Conservation (phyloP, 2,113 vertebrate species). For the Mesembrinibis cayennensis region DNA sequence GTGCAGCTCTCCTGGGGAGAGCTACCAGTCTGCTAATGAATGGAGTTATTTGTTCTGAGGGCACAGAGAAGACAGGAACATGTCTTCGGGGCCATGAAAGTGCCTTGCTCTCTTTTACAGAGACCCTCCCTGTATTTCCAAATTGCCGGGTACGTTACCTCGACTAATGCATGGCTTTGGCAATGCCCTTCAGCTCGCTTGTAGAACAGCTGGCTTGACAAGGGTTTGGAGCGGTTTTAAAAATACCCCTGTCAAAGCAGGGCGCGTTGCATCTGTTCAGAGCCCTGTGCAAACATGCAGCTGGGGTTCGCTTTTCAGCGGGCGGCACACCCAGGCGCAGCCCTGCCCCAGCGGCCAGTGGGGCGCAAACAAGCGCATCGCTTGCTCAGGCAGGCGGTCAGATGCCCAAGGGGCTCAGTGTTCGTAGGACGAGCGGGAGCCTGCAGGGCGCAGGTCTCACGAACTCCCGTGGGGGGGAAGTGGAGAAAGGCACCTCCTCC, state of each 20-base stretch:
- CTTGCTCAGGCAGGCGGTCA: neutral
- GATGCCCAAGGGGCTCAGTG: neutral
- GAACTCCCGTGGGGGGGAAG: fast-evolving
- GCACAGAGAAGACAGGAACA: neutral
- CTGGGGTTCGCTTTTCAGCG: neutral
- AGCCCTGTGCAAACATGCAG: neutral
- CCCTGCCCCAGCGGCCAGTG: neutral
- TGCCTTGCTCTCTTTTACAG: neutral
- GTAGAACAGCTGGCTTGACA: neutral
- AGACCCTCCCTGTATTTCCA: neutral
- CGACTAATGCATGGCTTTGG: fast-evolving
- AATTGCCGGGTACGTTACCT: neutral
- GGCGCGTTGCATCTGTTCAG: neutral
- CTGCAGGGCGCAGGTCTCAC: neutral
- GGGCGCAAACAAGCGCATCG: neutral
- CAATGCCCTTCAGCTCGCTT: neutral
- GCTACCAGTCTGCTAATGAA: neutral
- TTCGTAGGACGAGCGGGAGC: neutral
- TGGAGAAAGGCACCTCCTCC: neutral
- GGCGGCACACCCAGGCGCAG: neutral
- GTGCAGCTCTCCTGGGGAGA: neutral
- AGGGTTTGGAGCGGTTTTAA: neutral
- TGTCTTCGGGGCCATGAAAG: neutral
- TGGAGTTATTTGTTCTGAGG: neutral
- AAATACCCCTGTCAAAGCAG: neutral